Percentiles rank a stretch among this genome's conserved stretches.
phyloP scores from a whole-genome alignment of 2,113 vertebrate genomes.

The Takifugu bimaculatus region DNA sequence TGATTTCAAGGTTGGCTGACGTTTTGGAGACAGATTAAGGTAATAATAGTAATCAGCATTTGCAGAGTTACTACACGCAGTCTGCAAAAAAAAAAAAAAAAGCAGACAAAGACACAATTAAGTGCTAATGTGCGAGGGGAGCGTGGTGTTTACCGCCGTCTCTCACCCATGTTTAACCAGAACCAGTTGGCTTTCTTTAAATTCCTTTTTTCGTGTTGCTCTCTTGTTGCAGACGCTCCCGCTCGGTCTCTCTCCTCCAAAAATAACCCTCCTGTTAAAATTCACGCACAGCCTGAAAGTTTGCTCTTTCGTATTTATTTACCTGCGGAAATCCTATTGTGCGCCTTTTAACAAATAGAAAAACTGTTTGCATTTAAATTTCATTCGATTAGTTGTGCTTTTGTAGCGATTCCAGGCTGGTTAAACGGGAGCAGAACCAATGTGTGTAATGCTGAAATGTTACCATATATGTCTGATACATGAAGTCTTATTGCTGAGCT shows the following conservation, averaged over 20 bases:
- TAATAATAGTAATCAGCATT: neutral
- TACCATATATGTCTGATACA: neutral
- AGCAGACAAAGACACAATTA: neutral
- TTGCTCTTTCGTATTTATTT: neutral
- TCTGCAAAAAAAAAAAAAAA: neutral
- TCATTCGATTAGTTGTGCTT: constrained; percentile 10
- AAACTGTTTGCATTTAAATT: constrained; percentile 1
- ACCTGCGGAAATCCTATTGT: no score
- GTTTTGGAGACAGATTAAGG: no score
- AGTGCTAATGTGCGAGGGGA: neutral
- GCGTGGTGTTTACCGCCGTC: neutral
- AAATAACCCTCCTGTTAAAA: no score
- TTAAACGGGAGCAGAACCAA: constrained; percentile 5
- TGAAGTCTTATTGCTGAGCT: constrained; percentile 5
- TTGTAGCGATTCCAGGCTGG: neutral
- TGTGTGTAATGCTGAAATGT: neutral
- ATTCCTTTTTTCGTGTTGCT: neutral
- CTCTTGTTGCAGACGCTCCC: neutral
- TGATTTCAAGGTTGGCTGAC: no score
- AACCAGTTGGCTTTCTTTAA: neutral
- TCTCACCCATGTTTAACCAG: neutral
- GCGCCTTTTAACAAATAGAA: no score
- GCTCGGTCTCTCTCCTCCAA: no score
- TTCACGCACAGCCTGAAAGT: neutral
- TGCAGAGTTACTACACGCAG: neutral